Base-by-base conservation (phyloP, 2,113 vertebrate genomes). In the Butorides virescens region DNA sequence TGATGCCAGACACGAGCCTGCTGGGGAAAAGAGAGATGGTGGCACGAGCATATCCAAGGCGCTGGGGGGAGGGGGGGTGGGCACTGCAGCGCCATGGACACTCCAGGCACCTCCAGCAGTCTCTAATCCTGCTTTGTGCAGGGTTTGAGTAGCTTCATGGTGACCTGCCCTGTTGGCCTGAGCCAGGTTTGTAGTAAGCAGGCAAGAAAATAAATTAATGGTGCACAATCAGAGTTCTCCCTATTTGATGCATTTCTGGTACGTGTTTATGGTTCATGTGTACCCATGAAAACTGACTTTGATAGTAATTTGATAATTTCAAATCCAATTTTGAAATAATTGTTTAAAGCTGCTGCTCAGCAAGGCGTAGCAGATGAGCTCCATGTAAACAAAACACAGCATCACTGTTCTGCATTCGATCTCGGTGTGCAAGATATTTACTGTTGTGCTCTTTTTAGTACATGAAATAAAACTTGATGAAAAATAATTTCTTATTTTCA, bases 151-250 rank as follows among this genome's bases (percentile, higher is more conserved):
- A 62, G 22, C 49, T 44, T 22, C 8, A 0, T 9, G 2, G 49
- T 23, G 49, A 13, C 55, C 46, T 19, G 13, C 7, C 52, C n/a
- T 73, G 68, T 4, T 3, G 37, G 19, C 25, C 59, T 70, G 37
- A 55, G 23, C 34, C 23, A 22, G 56, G 21, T 27, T 76, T 71
- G n/a, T 22, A 39, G 20, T 17, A 55, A 76, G 58, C 32, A 4
- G 47, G 30, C 70, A 42, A 12, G 44, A 44, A 42, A 10, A 36
- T 15, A 29, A 68, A 76, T 18, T 5, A 7, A 25, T 2, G 0
- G 19, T 26, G 58, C 3, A 3, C 0, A 0, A 15, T 30, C 26
- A 0, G 1, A 73, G 22, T 22, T 56, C 36, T 65, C n/a, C 34
- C 39, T 36, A 0, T 30, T 10, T 7, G 21, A 15, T 71, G 16